phyloP scores from a whole-genome alignment of 2,888 invertebrate species.

The Eumerus sabulonum region DNA sequence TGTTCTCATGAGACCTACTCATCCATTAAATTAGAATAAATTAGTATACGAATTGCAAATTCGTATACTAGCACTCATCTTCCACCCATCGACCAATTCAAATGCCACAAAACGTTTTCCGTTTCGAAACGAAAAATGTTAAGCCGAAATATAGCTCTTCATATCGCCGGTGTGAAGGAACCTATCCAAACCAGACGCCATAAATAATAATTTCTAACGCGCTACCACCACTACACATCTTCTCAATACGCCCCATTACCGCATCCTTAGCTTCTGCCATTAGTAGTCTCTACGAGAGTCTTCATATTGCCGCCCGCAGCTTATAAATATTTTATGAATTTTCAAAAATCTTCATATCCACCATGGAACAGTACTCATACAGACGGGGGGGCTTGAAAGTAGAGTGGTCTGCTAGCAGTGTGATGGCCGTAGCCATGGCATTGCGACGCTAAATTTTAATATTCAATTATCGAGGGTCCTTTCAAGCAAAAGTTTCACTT shows the following conservation, averaged over 20 bases:
- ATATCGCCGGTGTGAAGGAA: slow-evolving; percentile 35
- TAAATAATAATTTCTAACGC: slow-evolving; percentile 59
- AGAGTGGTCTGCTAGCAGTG: too few relatives aligned
- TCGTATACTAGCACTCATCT: slow-evolving; percentile 46
- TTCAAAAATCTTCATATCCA: slow-evolving; percentile 55
- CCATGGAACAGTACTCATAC: slow-evolving; percentile 7
- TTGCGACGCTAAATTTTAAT: slow-evolving; percentile 60
- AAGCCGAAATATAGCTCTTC: background rate
- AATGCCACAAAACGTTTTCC: slow-evolving; percentile 31
- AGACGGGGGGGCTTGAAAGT: background rate
- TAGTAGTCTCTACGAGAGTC: slow-evolving; percentile 51
- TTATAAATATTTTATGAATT: slow-evolving; percentile 68
- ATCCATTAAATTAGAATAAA: slow-evolving; percentile 66
- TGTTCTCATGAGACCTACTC: slow-evolving; percentile 58
- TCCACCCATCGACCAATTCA: slow-evolving; percentile 13
- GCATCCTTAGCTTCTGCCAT: slow-evolving; percentile 62
- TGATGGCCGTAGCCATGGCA: background rate
- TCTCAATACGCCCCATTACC: slow-evolving; percentile 23
- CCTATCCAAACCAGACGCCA: slow-evolving; percentile 65
- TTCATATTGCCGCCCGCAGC: slow-evolving; percentile 32
- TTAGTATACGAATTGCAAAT: too few relatives aligned
- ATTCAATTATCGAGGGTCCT: slow-evolving; percentile 67
- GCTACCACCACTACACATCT: too few relatives aligned
- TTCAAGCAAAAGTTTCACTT: slow-evolving; percentile 44
- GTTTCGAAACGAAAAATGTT: slow-evolving; percentile 26